phyloP scores from a whole-genome alignment of 2,113 vertebrate genomes.

The Nyctibius bracteatus region DNA sequence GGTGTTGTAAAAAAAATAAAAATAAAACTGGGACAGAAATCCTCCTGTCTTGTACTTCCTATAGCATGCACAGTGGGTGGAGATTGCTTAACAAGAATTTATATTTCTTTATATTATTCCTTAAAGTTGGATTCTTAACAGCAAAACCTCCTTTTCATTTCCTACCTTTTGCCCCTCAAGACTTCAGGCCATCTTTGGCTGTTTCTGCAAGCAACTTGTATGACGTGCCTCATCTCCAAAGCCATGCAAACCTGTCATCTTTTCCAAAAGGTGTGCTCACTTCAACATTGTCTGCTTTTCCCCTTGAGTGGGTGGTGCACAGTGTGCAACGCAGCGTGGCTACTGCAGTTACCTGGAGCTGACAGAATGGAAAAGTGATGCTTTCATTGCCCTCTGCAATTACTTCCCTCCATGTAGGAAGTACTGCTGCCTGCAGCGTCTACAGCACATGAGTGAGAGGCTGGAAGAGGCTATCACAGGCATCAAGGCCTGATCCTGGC shows the following conservation, averaged over 20 bases:
- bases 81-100: neutral
- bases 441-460: neutral
- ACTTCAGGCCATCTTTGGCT: neutral
- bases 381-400: neutral
- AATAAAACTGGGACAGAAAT: constrained; percentile 50
- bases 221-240: neutral
- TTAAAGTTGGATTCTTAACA: neutral
- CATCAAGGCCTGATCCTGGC: neutral
- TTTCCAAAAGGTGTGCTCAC: neutral
- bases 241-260: neutral
- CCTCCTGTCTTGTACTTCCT: neutral
- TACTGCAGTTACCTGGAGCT: neutral
- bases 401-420: neutral
- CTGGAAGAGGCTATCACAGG: neutral
- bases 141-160: neutral
- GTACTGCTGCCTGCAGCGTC: neutral
- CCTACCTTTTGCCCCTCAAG: neutral
- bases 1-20: neutral
- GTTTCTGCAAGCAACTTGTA: neutral
- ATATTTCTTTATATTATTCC: neutral
- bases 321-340: fast-evolving
- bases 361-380: fast-evolving
- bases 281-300: neutral
- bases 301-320: neutral
- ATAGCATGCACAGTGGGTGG: neutral